Base-by-base conservation (phyloP, 2,113 vertebrate genomes). In the Hippocampus mohnikei region DNA sequence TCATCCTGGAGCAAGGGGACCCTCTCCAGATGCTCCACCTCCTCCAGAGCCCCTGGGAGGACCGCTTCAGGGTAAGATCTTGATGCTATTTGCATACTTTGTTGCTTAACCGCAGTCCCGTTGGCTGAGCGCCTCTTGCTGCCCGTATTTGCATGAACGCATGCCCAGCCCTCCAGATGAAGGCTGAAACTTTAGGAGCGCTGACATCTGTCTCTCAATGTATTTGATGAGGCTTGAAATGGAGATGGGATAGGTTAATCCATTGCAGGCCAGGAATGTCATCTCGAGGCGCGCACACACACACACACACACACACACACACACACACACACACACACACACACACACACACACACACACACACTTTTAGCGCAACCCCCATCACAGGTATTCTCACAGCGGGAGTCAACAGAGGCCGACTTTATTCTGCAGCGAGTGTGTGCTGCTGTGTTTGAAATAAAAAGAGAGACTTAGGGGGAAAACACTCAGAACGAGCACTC, bases 21-120 rank as follows among this genome's bases (percentile, higher is more conserved):
- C 95, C 95, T 58, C 90, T 97, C 71, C 94, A 96, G 92, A 96
- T 97, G 95, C 96, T 97, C 90, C 93, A 95, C 89, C 94, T 97
- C 75, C 93, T 96, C 69, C 95, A 97, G 91, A 95, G 94, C 82
- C 93, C 95, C 85, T 97, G 95, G 95, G 95, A 97, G 84, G 95
- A 96, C 86, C 89, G 95, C 87, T 97, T 97, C 91, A 94, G 95
- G 93, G 95, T 96, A 92, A 93, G 93, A 73, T 80, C 78, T 37
- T 70, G 62, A 21, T 69, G 18, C 46, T 66, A 18, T 77, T 73
- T 67, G 72, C 52, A 37, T 56, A n/a, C 15, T 79, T 73, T 55
- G 56, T 58, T 29, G 33, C 11, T 37, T 46, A 11, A 18, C 29
- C 16, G 1, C 59, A 60, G 69, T 41, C n/a, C 29, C n/a, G 8